Base-by-base conservation (phyloP, 2,797 vertebrate genomes). In the Falco berigora region DNA sequence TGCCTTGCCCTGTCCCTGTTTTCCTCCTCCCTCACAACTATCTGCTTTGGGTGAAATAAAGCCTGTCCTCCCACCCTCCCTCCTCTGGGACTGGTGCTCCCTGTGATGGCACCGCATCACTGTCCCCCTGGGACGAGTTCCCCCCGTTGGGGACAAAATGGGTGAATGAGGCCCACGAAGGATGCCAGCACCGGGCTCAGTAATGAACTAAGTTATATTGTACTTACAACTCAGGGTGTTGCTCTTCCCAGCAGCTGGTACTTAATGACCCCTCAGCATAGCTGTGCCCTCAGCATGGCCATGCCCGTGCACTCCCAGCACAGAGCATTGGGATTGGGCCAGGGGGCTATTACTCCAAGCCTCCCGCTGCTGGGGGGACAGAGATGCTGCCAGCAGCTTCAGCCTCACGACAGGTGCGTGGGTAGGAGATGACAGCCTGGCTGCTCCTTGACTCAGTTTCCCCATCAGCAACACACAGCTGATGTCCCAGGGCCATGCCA, bases 351-450 rank as follows among this genome's bases (percentile, higher is more conserved):
- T 61, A 38, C 61, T n/a, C 38, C 56, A 30, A 15, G 40, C 25
- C 46, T 55, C 30, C n/a, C n/a, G 15, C 38, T 34, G 42, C 56
- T 27, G 18, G 25, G 47, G n/a, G 42, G n/a, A 30, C 38, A 47
- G 55, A 59, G 55, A 30, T 27, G 72, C 72, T 68, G 49, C 80
- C 7, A 1, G 27, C 47, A 73, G 62, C 67, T 49, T 44, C 3
- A 0, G 44, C 24, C n/a, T 21, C 36, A n/a, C 1, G 1, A 3
- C 58, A 7, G 44, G 21, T 1, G 0, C 0, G 0, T n/a, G 36
- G 55, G 42, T 34, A 12, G 34, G 53, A 40, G 46, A 32, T 19
- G 21, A 11, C 2, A 5, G 64, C 10, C 30, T 1, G 0, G 25
- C n/a, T 7, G 1, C 38, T 25, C 20, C 32, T 23, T 47, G 46